Evolutionary conservation across 1,140 invertebrate species (phyloP), one percentile per base, ranked within the genome.

Genomic region (Sycobia sp.): DNA sequence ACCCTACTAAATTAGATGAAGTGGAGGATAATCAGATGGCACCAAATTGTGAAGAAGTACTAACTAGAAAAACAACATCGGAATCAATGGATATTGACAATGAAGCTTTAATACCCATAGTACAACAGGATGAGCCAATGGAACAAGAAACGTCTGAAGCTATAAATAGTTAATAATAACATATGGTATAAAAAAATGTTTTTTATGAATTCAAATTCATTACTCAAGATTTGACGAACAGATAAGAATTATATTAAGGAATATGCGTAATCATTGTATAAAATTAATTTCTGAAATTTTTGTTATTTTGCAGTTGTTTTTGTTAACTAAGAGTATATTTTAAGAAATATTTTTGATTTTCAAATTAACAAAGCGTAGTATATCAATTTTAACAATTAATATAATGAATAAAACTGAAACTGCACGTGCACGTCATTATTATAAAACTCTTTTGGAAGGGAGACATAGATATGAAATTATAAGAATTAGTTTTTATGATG

Each of bases 51-150:
- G 57, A 47, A 50, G 50, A 65, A 20, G 20, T 14, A n/a, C 22
- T 32, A n/a, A 60, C 22, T 16, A 54, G 11, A 13, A 65, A 65
- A 53, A 39, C 25, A 41, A 16, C 38, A 20, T 32, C 61, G 9
- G 80, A 81, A 51, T 73, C 73, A 25, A 82, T 82, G 79, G 80
- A 81, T n/a, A 69, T 82, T 0, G 78, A 82, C 32, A 73, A 62
- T 27, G 77, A 78, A 20, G 75, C 71, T 49, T 51, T 71, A 16
- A 49, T 69, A 27, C 55, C 68, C 13, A 66, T 55, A 11, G 69
- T 73, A 54, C 71, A 74, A 20, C 71, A 72, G 11, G 75, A 73
- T 20, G 79, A 82, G 60, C 72, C 76, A 18, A 82, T 81, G 78
- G 78, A 82, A 25, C 71, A 80, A 50, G 80, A 82, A 68, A 55